These are phyloP conservation scores for Lerista edwardsae DNA, from an alignment of 2,797 vertebrate genomes.

Conservation along the genomic window DNA sequence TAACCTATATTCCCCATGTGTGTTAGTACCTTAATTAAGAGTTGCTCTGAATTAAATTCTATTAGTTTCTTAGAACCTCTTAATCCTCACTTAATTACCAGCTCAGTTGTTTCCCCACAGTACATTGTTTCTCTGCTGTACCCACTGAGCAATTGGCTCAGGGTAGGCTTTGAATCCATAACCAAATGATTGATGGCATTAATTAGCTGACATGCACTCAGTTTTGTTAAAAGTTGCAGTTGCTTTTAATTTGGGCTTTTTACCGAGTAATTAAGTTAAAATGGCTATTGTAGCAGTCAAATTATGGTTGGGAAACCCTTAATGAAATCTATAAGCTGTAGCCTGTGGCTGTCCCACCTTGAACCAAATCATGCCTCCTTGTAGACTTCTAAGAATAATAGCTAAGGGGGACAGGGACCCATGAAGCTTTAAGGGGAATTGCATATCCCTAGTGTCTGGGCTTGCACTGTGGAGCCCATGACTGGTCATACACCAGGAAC, in stretches of 20 bases:
- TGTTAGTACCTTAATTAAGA: conserved; percentile 20
- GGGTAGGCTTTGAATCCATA: conserved; percentile 4
- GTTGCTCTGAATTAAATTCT: conserved; percentile 28
- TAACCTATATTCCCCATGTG: conserved; percentile 17
- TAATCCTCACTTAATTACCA: conserved; percentile 26
- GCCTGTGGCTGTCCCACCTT: too few relatives aligned
- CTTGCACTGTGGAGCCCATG: neutral
- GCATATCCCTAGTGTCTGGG: neutral
- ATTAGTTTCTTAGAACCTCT: conserved; percentile 17
- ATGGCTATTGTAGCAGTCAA: too few relatives aligned
- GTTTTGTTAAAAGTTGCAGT: conserved; percentile 1
- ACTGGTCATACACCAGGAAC: neutral
- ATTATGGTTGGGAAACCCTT: too few relatives aligned
- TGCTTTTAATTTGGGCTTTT: neutral
- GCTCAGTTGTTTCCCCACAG: neutral
- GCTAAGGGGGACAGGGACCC: too few relatives aligned
- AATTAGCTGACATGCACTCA: conserved; percentile 2
- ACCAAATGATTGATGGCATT: neutral
- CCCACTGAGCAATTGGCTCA: neutral
- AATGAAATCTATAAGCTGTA: too few relatives aligned
- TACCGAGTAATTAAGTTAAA: neutral
- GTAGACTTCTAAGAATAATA: too few relatives aligned
- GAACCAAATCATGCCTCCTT: too few relatives aligned
- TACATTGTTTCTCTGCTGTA: conserved; percentile 7
- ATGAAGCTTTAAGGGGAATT: neutral